Evolutionary conservation across 2,797 vertebrate genomes (phyloP).

Genomic region (Sebastes variabilis): DNA sequence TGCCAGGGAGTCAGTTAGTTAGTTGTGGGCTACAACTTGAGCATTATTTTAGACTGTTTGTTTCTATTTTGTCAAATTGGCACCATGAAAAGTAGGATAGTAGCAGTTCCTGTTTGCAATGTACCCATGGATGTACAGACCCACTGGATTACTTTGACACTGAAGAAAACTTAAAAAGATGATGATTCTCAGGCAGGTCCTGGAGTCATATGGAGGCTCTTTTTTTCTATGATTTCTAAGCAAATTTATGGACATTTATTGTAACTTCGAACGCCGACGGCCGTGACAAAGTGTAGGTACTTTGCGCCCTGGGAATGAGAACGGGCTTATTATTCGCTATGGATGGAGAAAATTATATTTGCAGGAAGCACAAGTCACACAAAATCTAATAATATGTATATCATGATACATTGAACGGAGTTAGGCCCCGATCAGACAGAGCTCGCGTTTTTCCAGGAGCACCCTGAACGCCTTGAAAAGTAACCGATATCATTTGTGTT

Average conservation of each 20-base stretch:
- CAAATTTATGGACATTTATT: background rate
- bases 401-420: background rate
- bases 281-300: no score
- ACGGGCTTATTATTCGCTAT: background rate
- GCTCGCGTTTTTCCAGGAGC: background rate
- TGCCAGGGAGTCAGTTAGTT: background rate
- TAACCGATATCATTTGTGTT: background rate
- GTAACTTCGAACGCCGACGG: no score
- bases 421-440: background rate
- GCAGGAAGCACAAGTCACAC: background rate
- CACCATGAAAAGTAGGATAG: background rate
- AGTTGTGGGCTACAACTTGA: background rate
- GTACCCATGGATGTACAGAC: background rate
- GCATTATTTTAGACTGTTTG: background rate
- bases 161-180: background rate
- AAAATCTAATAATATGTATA: background rate
- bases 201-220: background rate
- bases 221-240: background rate
- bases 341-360: background rate
- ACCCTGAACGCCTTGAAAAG: background rate
- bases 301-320: no score
- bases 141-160: background rate
- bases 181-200: background rate
- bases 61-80: background rate
- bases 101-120: background rate